Base-by-base conservation (phyloP, 2,888 invertebrate genomes). In the Heteromyza rotundicornis region DNA sequence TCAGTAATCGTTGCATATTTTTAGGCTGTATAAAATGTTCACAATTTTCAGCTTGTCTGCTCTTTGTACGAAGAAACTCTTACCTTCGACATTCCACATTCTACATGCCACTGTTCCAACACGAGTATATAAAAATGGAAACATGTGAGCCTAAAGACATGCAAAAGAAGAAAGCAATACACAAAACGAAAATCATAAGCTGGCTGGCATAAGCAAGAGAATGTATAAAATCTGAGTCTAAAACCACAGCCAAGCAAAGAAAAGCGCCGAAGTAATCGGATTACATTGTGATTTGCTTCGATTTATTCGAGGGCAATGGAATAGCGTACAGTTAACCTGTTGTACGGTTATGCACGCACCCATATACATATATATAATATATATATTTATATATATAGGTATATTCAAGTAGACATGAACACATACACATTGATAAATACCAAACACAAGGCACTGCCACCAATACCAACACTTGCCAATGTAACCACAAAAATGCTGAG, bases 251-350 rank as follows among this genome's bases (percentile, higher is more conserved):
- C 16, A 12, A 22, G 49, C 44, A 23, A 36, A 35, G 23, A 12
- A n/a, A 50, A 20, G 40, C 44, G 55, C 47, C 20, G 1, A 59
- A 53, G 47, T 60, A 60, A 60, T 54, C 60, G 54, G 55, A 54
- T 60, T 60, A 60, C 54, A 60, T 32, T 23, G 60, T 35, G 53
- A 54, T 60, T 55, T 60, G 32, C 60, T 60, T 50, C 60, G 60
- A 55, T 49, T 35, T 60, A 47, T 20, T 2, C 20, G 47, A 47
- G 47, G 47, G 47, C 47, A 47, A 47, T 3, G 20, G 2, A 47
- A 14, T 19, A 7, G 47, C 19, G 47, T 14, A 5, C 19, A 47
- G 47, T 47, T 17, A 3, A 47, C 47, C 47, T 47, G 47, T 47
- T 47, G 47, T 47, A 3, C 14, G 10, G 8, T 17, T 20, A 5